Base-by-base conservation (phyloP, 2,888 invertebrate species). In the Prosapia bicincta region DNA sequence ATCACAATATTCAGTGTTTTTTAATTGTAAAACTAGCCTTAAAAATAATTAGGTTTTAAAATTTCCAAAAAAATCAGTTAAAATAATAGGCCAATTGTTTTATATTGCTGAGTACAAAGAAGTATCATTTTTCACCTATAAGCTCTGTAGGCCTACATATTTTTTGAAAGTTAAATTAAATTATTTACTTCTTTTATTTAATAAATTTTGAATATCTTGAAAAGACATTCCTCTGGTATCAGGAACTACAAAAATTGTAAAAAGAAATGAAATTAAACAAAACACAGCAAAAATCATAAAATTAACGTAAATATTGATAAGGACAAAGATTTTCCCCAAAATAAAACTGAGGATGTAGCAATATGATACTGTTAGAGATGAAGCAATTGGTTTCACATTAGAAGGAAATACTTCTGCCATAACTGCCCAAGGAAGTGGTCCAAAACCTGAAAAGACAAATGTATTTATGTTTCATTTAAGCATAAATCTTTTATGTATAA, bases 341-440 rank as follows among this genome's bases (percentile, higher is more conserved):
- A 94, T 79, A 83, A 95, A 95, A 0, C 91, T 92, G 2, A 93
- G 84, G 0, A 86, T 81, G 94, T 95, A 95, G 81, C 93, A 95
- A 75, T 91, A 88, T 13, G 92, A 91, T 0, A 95, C 92, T 0
- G 93, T 92, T 1, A 94, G 87, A 0, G 93, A 90, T 0, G 93
- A 90, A 0, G 93, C 93, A 20, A 89, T 86, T 0, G 92, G 90
- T 84, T 93, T 93, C 0, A 94, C 91, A 80, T 93, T 92, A 0
- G 91, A 86, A 26, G 96, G 91, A 84, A 96, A 92, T 84, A 95
- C 88, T 84, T 95, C 95, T 0, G 92, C 91, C 88, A 94, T 90
- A 26, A 95, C 90, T 0, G 93, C 91, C 95, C 95, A 95, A 0
- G 94, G 93, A 30, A 95, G 83, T 0, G 94, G 92, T 1, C 97